Conservation (phyloP, 2,888 invertebrate genomes). For the Hirtodrosophila duncani region DNA sequence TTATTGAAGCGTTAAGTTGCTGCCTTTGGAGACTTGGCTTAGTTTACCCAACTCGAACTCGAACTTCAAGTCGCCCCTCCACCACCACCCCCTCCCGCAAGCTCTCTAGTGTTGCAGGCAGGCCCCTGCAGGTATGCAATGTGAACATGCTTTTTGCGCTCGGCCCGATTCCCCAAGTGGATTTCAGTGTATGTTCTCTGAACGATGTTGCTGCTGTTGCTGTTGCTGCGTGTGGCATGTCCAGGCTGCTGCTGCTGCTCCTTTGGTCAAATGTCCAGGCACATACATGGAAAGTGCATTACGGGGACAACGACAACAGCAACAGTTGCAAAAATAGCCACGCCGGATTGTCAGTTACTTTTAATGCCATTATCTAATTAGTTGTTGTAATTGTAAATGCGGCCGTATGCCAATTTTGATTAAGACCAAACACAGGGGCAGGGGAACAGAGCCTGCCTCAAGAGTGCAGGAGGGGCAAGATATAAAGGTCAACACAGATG, state of each 20-base stretch:
- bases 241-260: slow-evolving; percentile 25
- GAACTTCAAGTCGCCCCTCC: background rate
- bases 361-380: slow-evolving; percentile 47
- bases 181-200: slow-evolving; percentile 43
- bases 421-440: slow-evolving; percentile 25
- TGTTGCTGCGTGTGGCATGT: slow-evolving; percentile 21
- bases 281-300: slow-evolving; percentile 64
- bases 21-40: slow-evolving; percentile 58
- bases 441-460: background rate
- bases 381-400: slow-evolving; percentile 17
- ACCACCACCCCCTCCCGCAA: background rate
- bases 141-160: slow-evolving; percentile 30
- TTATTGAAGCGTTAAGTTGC: slow-evolving; percentile 75
- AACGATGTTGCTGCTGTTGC: slow-evolving; percentile 1
- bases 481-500: too few species aligned
- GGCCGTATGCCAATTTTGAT: slow-evolving; percentile 38
- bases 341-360: slow-evolving; percentile 1
- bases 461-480: too few species aligned
- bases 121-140: slow-evolving; percentile 27
- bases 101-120: background rate
- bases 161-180: slow-evolving; percentile 29
- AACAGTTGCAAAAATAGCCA: slow-evolving; percentile 24
- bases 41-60: slow-evolving; percentile 12
- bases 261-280: slow-evolving; percentile 31
- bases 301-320: slow-evolving; percentile 33